A percentile compares a stretch with the other conserved stretches of the same genome.
Evolutionary conservation across 2,888 invertebrate species (phyloP).

Genomic region (Limnephilus marmoratus): DNA sequence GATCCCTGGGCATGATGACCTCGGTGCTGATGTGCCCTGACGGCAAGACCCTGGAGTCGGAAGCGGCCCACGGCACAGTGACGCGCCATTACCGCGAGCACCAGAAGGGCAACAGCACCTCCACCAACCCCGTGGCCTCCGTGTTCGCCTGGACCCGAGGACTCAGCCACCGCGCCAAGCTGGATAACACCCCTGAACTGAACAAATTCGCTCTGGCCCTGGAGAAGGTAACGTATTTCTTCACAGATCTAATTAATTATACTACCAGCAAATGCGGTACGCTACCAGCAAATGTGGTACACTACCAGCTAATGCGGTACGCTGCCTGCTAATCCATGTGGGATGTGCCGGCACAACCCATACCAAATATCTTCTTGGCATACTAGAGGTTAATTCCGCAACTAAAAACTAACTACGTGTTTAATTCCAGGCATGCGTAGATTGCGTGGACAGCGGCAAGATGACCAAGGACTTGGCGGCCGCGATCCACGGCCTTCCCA

Average conservation of each 20-base stretch:
- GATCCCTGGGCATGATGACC: constrained; percentile 94
- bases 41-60: constrained; percentile 90
- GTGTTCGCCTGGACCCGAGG: constrained; percentile 95
- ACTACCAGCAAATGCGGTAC: too few relatives aligned
- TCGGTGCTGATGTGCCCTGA: constrained; percentile 93
- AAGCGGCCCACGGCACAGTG: constrained; percentile 95
- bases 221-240: constrained; percentile 77
- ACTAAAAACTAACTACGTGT: background rate
- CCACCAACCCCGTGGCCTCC: constrained; percentile 94
- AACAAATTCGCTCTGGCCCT: constrained; percentile 83
- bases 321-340: too few relatives aligned
- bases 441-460: constrained; percentile 88
- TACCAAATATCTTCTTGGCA: too few relatives aligned
- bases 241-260: background rate
- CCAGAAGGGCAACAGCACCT: constrained; percentile 90
- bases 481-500: constrained; percentile 89
- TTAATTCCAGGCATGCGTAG: constrained; percentile 82
- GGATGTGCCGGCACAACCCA: too few relatives aligned
- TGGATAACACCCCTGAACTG: constrained; percentile 87
- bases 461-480: constrained; percentile 94
- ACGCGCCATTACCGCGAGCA: constrained; percentile 92
- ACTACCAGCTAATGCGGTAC: too few relatives aligned
- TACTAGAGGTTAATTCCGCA: background rate
- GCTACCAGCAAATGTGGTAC: too few relatives aligned
- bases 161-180: constrained; percentile 87